Evolutionary conservation across 2,113 vertebrate species (phyloP).

Genomic region (Dasypus novemcinctus): DNA sequence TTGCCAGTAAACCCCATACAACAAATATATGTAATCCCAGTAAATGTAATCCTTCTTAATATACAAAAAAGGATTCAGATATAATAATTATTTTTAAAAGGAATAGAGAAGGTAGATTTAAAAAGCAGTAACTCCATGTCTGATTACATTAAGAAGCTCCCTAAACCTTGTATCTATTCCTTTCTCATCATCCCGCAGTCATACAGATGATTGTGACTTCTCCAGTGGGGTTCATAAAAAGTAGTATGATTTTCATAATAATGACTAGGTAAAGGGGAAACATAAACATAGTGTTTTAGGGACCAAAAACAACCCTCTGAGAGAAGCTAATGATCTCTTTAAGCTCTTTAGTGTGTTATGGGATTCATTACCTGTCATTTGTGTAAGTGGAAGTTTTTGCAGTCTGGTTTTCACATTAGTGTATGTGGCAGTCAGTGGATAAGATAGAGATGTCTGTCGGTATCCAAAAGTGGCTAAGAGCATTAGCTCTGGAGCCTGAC

Average conservation of each 20-base stretch:
- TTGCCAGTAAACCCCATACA: neutral
- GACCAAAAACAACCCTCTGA: neutral
- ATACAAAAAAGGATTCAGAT: neutral
- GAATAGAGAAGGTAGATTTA: neutral
- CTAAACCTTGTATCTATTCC: neutral
- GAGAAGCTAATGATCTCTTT: constrained; percentile 25
- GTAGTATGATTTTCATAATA: neutral
- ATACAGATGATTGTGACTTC: constrained; percentile 12
- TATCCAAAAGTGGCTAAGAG: neutral
- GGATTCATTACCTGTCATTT: constrained; percentile 22
- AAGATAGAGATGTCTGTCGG: neutral
- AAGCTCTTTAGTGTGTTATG: neutral
- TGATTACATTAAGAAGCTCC: neutral
- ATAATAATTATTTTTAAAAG: neutral
- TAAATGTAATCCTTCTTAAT: neutral
- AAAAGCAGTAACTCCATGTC: neutral
- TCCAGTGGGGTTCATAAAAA: neutral
- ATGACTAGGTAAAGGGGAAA: neutral
- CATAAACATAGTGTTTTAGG: neutral
- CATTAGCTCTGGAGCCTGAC: neutral
- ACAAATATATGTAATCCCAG: neutral
- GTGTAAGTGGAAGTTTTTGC: neutral
- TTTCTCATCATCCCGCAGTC: neutral
- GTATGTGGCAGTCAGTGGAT: neutral
- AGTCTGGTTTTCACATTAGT: neutral